Conservation (phyloP, 2,888 invertebrate species). For the Pollenia angustigena region DNA sequence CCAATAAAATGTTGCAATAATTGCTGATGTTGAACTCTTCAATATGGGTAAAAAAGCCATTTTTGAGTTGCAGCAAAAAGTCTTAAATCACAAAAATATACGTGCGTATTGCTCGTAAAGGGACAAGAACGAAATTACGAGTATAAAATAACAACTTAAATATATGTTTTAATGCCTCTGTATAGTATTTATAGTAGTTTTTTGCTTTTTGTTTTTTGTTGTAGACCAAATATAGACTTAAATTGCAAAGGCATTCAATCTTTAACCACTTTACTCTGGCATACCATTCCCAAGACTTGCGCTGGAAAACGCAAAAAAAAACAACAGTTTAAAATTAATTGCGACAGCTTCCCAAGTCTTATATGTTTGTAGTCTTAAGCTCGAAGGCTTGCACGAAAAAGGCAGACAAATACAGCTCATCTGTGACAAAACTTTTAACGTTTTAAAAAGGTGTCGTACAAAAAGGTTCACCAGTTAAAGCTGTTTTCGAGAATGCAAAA, state of each 20-base stretch:
- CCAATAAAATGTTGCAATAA: constrained; percentile 71
- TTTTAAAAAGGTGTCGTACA: no score
- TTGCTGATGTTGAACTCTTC: constrained; percentile 67
- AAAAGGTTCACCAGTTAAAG: no score
- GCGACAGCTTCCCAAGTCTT: constrained; percentile 20
- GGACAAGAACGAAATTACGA: constrained; percentile 18
- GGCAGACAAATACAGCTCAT: neutral
- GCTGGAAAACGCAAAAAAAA: constrained; percentile 9
- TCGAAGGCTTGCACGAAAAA: neutral
- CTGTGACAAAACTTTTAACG: no score
- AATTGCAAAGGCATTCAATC: constrained; percentile 70
- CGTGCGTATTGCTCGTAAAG: constrained; percentile 1
- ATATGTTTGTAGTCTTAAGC: neutral
- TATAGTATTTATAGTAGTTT: constrained; percentile 41
- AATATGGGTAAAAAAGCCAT: constrained; percentile 65
- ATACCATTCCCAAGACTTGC: constrained; percentile 72
- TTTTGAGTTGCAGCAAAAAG: constrained; percentile 42
- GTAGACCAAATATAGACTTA: constrained; percentile 68
- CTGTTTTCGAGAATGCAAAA: no score
- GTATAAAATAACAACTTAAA: neutral
- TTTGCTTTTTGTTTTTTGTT: constrained; percentile 27
- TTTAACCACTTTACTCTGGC: constrained; percentile 68
- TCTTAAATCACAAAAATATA: constrained; percentile 45
- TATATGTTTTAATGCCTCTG: constrained; percentile 10
- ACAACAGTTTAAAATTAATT: constrained; percentile 24